Percentiles rank a stretch among this genome's conserved stretches.
These are phyloP conservation scores for Eunapius fragilis DNA, from an alignment of 37 sponge, comb jelly and placozoan genomes.

Conservation along the genomic window DNA sequence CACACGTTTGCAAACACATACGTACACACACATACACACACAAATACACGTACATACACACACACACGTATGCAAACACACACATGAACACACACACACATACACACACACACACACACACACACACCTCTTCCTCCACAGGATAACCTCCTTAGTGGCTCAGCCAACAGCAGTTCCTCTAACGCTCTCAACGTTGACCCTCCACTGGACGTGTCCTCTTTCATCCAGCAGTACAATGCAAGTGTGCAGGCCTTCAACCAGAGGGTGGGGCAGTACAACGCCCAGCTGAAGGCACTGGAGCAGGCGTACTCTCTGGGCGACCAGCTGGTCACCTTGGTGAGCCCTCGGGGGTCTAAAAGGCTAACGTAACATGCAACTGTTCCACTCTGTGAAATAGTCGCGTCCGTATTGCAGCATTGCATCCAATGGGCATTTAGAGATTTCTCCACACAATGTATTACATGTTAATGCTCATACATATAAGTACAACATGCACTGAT, in stretches of 20 bases:
- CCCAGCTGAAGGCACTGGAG: not conserved
- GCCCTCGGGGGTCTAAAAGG: not conserved
- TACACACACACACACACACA: not conserved
- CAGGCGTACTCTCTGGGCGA: slow-evolving; percentile 53
- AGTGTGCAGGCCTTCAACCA: slow-evolving; percentile 15
- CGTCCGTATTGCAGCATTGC: too few species aligned
- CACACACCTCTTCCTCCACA: too few species aligned
- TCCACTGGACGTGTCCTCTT: slow-evolving; percentile 26
- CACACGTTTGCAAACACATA: too few species aligned
- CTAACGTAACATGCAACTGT: too few species aligned
- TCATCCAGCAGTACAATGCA: slow-evolving; percentile 21
- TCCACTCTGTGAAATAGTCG: too few species aligned
- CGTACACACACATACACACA: not conserved
- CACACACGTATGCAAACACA: too few species aligned
- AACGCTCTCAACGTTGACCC: slow-evolving; percentile 51
- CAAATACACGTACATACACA: not conserved
- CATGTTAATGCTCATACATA: too few species aligned
- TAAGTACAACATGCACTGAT: too few species aligned
- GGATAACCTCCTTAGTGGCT: not conserved
- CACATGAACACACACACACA: not conserved
- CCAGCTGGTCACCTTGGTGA: slow-evolving; percentile 30
- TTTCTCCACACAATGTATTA: too few species aligned
- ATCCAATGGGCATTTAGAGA: too few species aligned
- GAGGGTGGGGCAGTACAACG: slow-evolving; percentile 18
- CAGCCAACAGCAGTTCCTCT: not conserved